Evolutionary conservation across 2,797 vertebrate genomes (phyloP).

Genomic region (Gallinago stenura): DNA sequence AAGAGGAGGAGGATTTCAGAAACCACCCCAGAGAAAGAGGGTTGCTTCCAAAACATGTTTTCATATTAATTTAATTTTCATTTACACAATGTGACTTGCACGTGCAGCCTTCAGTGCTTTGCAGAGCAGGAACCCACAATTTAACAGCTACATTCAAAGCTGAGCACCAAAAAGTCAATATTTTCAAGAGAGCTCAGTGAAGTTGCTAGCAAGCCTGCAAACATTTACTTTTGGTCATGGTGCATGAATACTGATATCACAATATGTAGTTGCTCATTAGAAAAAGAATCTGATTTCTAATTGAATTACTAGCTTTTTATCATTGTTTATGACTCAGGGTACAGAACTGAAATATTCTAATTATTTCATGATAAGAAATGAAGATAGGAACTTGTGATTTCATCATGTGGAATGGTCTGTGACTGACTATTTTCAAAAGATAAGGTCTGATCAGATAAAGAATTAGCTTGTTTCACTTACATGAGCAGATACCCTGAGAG

Average conservation of each 20-base stretch:
- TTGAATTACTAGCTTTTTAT: slow-evolving; percentile 37
- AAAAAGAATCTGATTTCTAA: slow-evolving; percentile 19
- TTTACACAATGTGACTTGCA: not conserved
- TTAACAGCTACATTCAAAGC: not conserved
- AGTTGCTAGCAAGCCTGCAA: not conserved
- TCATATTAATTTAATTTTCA: not conserved
- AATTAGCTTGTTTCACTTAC: not conserved
- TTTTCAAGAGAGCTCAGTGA: not conserved
- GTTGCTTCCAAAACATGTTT: not conserved
- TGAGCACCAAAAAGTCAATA: not conserved
- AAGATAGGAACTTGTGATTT: not conserved
- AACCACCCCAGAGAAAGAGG: not conserved
- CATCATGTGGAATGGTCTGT: not conserved
- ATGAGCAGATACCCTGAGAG: not conserved
- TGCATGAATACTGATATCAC: not conserved
- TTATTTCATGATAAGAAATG: slow-evolving; percentile 18
- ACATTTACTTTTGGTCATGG: not conserved
- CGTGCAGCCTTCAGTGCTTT: not conserved
- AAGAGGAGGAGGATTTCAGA: not conserved
- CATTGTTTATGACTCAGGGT: not conserved
- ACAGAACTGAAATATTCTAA: slow-evolving; percentile 39
- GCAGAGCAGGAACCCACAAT: not conserved
- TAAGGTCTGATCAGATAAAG: slow-evolving; percentile 15
- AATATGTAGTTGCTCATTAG: not conserved
- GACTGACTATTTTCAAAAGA: not conserved